Evolutionary conservation across 2,113 vertebrate species (phyloP).

Genomic region (Pampusana beccarii): DNA sequence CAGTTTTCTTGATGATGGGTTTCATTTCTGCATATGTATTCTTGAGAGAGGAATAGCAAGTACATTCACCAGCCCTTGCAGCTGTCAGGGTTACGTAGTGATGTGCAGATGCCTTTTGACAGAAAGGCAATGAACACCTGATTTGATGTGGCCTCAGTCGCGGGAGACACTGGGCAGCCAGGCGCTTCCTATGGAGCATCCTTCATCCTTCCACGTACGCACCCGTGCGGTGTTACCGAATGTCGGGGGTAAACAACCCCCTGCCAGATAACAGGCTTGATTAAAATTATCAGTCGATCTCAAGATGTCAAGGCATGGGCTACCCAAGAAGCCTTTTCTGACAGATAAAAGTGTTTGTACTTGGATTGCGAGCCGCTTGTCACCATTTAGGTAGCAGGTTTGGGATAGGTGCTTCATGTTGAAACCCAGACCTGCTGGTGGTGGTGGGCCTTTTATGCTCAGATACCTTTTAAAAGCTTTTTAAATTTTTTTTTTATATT

Average conservation of each 20-base stretch:
- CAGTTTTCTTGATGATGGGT: neutral
- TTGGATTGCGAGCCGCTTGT: neutral
- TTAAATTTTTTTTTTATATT: too few species aligned
- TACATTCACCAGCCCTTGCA: neutral
- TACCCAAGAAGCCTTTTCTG: neutral
- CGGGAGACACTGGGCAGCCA: accelerated
- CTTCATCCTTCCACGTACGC: neutral
- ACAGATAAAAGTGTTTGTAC: slow-evolving; percentile 6
- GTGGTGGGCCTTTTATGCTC: neutral
- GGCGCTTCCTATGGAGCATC: neutral
- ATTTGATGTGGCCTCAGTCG: accelerated
- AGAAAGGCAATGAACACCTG: neutral
- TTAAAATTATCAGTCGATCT: neutral
- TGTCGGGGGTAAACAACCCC: neutral
- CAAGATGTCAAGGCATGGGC: neutral
- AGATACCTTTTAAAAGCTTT: too few species aligned
- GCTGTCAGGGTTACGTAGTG: neutral
- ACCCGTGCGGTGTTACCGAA: neutral
- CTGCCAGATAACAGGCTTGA: neutral
- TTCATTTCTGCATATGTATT: neutral
- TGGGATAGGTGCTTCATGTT: neutral
- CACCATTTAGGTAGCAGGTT: neutral
- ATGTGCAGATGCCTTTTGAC: too few species aligned
- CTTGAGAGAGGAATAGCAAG: neutral
- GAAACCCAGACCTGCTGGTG: neutral